Evolutionary conservation across 2,797 vertebrate genomes (phyloP).

Genomic region (Catamblyrhynchus diadema): DNA sequence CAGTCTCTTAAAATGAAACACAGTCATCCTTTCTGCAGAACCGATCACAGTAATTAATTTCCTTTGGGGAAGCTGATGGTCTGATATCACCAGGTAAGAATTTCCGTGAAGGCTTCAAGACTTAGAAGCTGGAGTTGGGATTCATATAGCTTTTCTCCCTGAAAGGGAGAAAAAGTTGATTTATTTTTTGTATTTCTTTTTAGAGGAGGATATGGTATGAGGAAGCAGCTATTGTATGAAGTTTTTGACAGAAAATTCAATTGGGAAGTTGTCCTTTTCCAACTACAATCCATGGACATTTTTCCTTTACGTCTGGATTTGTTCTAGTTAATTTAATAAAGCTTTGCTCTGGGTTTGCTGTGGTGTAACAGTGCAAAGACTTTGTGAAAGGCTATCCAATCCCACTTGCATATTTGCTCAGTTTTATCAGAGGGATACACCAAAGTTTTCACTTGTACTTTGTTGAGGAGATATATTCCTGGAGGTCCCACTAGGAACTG

Average conservation of each 20-base stretch:
- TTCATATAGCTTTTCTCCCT: background rate
- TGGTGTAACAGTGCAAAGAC: background rate
- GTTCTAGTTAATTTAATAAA: background rate
- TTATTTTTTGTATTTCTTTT: background rate
- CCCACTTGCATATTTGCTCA: background rate
- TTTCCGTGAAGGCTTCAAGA: background rate
- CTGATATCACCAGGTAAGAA: background rate
- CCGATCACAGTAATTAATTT: background rate
- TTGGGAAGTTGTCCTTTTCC: background rate
- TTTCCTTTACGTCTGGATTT: background rate
- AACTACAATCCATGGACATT: background rate
- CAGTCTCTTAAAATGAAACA: background rate
- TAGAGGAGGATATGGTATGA: rapidly evolving
- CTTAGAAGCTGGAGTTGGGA: background rate
- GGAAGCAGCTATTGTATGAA: background rate
- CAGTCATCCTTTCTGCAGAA: background rate
- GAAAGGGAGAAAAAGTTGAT: background rate
- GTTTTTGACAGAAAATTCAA: background rate
- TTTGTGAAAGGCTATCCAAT: background rate
- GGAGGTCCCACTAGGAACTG: background rate
- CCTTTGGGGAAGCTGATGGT: background rate
- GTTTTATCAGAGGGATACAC: background rate
- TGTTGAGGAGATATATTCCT: background rate
- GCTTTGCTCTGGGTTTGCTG: background rate
- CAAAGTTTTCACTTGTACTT: background rate